A percentile compares a stretch with the other conserved stretches of the same genome.
These are phyloP conservation scores for Cotesia congregata DNA, from an alignment of 2,888 invertebrate genomes.

Conservation along the genomic window DNA sequence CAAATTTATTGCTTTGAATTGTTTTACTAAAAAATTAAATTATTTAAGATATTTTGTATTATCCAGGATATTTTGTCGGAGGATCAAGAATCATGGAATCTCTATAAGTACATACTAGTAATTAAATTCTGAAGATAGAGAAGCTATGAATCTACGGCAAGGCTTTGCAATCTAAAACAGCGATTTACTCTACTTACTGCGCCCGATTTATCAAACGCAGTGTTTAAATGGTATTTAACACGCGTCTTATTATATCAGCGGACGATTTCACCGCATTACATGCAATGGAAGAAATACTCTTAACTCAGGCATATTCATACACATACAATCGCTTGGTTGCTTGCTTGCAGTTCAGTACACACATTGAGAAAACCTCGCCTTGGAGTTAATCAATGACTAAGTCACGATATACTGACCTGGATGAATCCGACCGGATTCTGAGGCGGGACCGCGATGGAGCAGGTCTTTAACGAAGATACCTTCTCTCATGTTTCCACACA, in stretches of 20 bases:
- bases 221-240: conserved; percentile 31
- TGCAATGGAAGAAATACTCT: not conserved
- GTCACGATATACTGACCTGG: conserved; percentile 75
- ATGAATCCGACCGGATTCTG: conserved; percentile 84
- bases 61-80: no score
- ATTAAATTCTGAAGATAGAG: not conserved
- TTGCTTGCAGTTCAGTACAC: not conserved
- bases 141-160: not conserved
- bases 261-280: conserved; percentile 17
- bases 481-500: conserved; percentile 91
- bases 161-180: conserved; percentile 12
- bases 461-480: conserved; percentile 92
- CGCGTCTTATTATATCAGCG: conserved; percentile 22
- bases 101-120: not conserved
- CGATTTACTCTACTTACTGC: conserved; percentile 47
- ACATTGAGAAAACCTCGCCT: conserved; percentile 21
- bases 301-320: not conserved
- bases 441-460: conserved; percentile 88
- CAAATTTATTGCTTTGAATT: no score
- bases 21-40: no score
- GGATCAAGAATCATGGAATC: no score
- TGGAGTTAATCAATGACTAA: conserved; percentile 28
- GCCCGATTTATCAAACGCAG: conserved; percentile 46
- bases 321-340: not conserved
- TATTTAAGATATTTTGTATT: no score